These are phyloP conservation scores for Drosophila fulvimacula DNA, from an alignment of 2,888 invertebrate genomes.

Conservation along the genomic window DNA sequence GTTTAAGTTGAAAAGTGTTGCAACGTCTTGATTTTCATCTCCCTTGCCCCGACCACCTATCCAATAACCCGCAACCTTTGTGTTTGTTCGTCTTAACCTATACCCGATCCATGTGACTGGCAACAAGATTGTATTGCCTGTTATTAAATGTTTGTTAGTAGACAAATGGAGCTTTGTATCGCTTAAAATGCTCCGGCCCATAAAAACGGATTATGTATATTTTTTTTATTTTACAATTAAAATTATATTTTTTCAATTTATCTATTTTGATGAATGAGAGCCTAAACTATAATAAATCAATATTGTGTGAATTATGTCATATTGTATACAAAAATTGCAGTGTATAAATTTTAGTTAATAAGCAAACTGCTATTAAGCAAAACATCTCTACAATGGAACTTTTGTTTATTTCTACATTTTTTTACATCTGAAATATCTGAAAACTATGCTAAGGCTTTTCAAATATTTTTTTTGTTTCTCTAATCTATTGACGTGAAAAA, in stretches of 20 bases:
- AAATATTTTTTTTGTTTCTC: slow-evolving; percentile 42
- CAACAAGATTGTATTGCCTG: slow-evolving; percentile 48
- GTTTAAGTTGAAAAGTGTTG: slow-evolving; percentile 62
- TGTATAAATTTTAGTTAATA: slow-evolving; percentile 68
- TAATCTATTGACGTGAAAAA: slow-evolving; percentile 60
- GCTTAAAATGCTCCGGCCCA: slow-evolving; percentile 50
- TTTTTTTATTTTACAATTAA: slow-evolving; percentile 47
- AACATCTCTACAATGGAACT: slow-evolving; percentile 38
- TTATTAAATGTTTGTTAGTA: slow-evolving; percentile 65
- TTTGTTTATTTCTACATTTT: slow-evolving; percentile 24
- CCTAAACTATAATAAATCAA: slow-evolving; percentile 37
- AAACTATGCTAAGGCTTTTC: slow-evolving; percentile 49
- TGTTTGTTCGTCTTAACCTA: slow-evolving; percentile 52
- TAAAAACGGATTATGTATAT: slow-evolving; percentile 43
- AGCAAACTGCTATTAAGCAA: slow-evolving; percentile 38
- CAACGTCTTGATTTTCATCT: slow-evolving; percentile 59
- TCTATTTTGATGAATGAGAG: slow-evolving; percentile 35
- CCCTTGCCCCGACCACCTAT: slow-evolving; percentile 10
- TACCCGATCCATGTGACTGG: slow-evolving; percentile 47
- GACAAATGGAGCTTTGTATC: slow-evolving; percentile 54
- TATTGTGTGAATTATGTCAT: slow-evolving; percentile 62
- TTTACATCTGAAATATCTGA: slow-evolving; percentile 34
- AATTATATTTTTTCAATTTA: slow-evolving; percentile 26
- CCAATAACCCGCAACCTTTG: slow-evolving; percentile 32
- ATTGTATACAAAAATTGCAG: slow-evolving; percentile 56